phyloP scores from a whole-genome alignment of 2,113 vertebrate species.

The Riparia riparia region DNA sequence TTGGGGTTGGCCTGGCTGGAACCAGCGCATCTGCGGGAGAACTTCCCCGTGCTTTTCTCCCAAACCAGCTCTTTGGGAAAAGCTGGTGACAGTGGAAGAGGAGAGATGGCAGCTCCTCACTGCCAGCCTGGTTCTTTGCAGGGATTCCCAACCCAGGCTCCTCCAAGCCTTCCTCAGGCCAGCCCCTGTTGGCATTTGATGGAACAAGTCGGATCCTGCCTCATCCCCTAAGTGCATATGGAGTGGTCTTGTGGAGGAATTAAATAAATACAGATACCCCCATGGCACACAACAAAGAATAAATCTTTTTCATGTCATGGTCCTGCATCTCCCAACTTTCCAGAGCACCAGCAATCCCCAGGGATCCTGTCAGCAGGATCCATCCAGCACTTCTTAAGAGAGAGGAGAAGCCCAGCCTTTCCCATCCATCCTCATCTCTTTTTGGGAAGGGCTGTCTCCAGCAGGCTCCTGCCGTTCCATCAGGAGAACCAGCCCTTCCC shows the following conservation, averaged over 20 bases:
- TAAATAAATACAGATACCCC: conserved; percentile 3
- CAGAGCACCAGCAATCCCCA: conserved; percentile 31
- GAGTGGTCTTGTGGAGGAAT: conserved; percentile 23
- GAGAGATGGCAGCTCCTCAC: neutral
- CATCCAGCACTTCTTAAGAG: neutral
- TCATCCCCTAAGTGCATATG: conserved; percentile 31
- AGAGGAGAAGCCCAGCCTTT: neutral
- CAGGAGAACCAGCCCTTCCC: conserved; percentile 7
- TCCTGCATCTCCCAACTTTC: conserved; percentile 9
- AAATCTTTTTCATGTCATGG: neutral
- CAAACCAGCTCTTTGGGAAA: neutral
- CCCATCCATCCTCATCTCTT: neutral
- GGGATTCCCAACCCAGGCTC: conserved; percentile 32
- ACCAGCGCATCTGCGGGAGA: neutral
- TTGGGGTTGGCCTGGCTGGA: conserved; percentile 50
- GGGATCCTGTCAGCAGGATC: neutral
- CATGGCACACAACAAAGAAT: neutral
- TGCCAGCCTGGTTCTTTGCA: conserved; percentile 16
- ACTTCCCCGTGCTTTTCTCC: neutral
- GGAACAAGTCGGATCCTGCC: neutral
- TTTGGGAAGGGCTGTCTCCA: neutral
- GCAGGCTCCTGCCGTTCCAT: neutral
- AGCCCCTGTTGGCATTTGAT: neutral
- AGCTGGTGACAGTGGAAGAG: neutral
- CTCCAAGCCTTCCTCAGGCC: neutral